These are phyloP conservation scores for Nyctibius bracteatus DNA, from an alignment of 2,113 vertebrate genomes.

Conservation along the genomic window DNA sequence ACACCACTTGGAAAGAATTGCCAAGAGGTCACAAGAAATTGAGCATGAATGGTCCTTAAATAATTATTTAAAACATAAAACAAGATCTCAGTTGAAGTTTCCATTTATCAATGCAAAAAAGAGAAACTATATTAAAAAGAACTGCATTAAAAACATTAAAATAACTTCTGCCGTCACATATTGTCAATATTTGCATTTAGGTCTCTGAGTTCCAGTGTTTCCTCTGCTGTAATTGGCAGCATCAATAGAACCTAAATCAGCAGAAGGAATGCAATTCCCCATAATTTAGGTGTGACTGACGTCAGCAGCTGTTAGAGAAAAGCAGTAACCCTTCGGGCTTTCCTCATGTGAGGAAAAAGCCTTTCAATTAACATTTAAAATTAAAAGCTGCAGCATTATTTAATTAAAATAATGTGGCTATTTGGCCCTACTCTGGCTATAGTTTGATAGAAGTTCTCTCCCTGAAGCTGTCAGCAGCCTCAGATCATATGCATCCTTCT, in stretches of 20 bases:
- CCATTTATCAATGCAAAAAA: background rate
- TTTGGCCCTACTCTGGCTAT: background rate
- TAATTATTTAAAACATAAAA: background rate
- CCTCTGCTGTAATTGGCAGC: background rate
- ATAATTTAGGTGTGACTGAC: background rate
- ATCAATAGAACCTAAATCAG: background rate
- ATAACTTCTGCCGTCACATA: background rate
- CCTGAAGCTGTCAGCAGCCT: background rate
- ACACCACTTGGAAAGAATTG: background rate
- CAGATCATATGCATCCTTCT: background rate
- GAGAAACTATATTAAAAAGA: background rate
- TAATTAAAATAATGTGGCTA: constrained; percentile 2
- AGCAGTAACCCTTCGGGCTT: background rate
- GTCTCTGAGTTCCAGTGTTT: background rate
- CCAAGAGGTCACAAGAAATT: background rate
- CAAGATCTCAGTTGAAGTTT: background rate
- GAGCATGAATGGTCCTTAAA: background rate
- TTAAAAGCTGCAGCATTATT: constrained; percentile 28
- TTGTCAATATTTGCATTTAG: background rate
- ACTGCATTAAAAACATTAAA: background rate
- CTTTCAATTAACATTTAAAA: constrained; percentile 18
- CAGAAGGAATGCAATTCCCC: background rate
- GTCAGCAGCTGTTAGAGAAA: background rate
- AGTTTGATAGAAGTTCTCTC: background rate
- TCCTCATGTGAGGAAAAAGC: background rate